Conservation (phyloP, 2,888 invertebrate genomes). For the Diloba caeruleocephala region DNA sequence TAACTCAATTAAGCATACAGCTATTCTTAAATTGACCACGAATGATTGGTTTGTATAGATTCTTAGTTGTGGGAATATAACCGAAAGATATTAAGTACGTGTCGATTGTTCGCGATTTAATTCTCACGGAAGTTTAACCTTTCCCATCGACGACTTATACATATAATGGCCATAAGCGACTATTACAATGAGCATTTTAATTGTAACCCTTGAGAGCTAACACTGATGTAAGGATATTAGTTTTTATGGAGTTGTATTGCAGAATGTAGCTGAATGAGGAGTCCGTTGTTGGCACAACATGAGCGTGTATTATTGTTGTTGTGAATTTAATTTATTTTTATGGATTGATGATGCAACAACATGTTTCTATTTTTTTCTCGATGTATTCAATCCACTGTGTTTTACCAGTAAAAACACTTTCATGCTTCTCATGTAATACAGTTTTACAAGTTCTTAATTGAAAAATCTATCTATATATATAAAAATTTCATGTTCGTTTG, state of each 20-base stretch:
- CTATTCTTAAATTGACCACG: constrained; percentile 11
- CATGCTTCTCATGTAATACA: constrained; percentile 4
- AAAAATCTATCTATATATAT: too few relatives aligned
- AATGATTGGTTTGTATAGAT: constrained; percentile 16
- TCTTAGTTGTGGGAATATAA: constrained; percentile 40
- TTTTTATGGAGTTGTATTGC: too few relatives aligned
- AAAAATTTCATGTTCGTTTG: too few relatives aligned
- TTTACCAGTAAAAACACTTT: too few relatives aligned
- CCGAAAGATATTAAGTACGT: constrained; percentile 31
- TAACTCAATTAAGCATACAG: constrained; percentile 8
- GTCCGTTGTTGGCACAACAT: too few relatives aligned
- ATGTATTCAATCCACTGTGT: too few relatives aligned
- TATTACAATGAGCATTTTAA: constrained; percentile 46
- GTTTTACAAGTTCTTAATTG: constrained; percentile 8
- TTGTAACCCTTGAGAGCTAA: constrained; percentile 32
- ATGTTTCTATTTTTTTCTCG: too few relatives aligned
- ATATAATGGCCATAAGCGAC: constrained; percentile 47
- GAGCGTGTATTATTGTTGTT: too few relatives aligned
- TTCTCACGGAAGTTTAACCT: constrained; percentile 81
- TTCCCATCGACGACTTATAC: constrained; percentile 66
- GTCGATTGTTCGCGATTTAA: constrained; percentile 61
- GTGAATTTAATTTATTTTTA: too few relatives aligned
- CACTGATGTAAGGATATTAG: constrained; percentile 32
- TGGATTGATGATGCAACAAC: constrained; percentile 11
- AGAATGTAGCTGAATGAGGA: too few relatives aligned